Base-by-base conservation (phyloP, 2,888 invertebrate species). In the Pyrochroa serraticornis region DNA sequence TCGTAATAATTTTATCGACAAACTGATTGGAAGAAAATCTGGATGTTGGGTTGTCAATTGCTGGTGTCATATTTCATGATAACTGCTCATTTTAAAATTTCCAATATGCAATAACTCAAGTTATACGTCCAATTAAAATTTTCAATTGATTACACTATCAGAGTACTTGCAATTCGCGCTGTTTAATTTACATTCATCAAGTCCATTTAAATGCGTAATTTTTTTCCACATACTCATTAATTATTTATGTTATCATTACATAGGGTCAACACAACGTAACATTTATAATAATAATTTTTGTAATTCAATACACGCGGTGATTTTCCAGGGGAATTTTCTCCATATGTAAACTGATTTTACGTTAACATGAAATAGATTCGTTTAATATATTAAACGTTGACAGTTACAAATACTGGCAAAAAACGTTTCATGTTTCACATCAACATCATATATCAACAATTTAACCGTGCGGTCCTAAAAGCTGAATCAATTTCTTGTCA, bases 371-470 rank as follows among this genome's bases (percentile, higher is more conserved):
- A 41, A n/a, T 46, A 41, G 30, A 44, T 5, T 45, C 54, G 47
- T 30, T 49, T 33, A 43, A 56, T 45, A 37, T 39, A 50, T 50
- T 52, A 44, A 30, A 44, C 32, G 30, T 30, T 44, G 45, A 56
- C 56, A 56, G 56, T 56, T 42, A 56, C 56, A 56, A 56, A 56
- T 56, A 50, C 35, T 10, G 32, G 50, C 22, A 7, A 31, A 43
- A 49, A 45, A 41, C 41, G 46, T 53, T 41, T 41, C 31, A 41
- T 41, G 41, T 41, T 41, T 10, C 31, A 14, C 46, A 53, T 46
- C 53, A 53, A 44, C 55, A 56, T 44, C 55, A 56, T 56, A 38
- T 33, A 49, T 56, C 55, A 56, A 49, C 49, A 44, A 33, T 56
- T 56, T 56, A 35, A 44, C 43, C 31, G 42, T 9, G 36, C 9